Evolutionary conservation across 2,797 vertebrate genomes (phyloP).

Genomic region (Heteromormyrus szaboi): DNA sequence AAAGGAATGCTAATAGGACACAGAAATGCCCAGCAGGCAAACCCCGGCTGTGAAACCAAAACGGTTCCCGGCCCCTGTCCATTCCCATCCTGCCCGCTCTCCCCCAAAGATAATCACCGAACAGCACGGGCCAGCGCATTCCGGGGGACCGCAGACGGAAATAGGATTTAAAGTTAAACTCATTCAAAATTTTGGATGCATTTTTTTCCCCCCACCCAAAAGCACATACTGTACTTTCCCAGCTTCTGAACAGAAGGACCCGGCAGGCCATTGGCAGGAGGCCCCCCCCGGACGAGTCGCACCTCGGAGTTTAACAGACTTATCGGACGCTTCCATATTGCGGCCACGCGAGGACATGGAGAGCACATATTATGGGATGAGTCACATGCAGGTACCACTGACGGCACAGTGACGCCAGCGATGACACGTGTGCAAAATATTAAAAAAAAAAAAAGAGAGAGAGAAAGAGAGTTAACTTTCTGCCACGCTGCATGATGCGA

Average conservation of each 20-base stretch:
- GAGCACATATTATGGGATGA: not conserved
- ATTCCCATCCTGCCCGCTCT: not conserved
- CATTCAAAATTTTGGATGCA: not conserved
- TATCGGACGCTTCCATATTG: not conserved
- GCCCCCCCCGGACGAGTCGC: not conserved
- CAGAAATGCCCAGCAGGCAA: not conserved
- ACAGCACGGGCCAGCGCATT: not conserved
- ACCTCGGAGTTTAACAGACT: not conserved
- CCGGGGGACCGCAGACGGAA: not conserved
- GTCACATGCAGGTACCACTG: not conserved
- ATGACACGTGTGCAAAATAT: not conserved
- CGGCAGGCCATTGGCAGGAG: not conserved
- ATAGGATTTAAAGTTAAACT: not conserved
- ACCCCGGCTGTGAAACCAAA: not conserved
- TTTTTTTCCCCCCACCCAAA: not conserved
- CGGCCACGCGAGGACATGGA: not conserved
- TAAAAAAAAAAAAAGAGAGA: not conserved
- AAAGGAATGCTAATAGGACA: not conserved
- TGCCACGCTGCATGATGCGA: not conserved
- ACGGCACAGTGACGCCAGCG: not conserved
- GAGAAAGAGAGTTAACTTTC: not conserved
- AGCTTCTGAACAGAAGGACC: not conserved
- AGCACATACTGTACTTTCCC: not conserved
- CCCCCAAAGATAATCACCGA: not conserved
- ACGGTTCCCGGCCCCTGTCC: not conserved